Percentiles rank a stretch among this genome's conserved stretches.
Evolutionary conservation across 1,140 invertebrate species (phyloP).

Genomic region (Drosophila nannoptera): DNA sequence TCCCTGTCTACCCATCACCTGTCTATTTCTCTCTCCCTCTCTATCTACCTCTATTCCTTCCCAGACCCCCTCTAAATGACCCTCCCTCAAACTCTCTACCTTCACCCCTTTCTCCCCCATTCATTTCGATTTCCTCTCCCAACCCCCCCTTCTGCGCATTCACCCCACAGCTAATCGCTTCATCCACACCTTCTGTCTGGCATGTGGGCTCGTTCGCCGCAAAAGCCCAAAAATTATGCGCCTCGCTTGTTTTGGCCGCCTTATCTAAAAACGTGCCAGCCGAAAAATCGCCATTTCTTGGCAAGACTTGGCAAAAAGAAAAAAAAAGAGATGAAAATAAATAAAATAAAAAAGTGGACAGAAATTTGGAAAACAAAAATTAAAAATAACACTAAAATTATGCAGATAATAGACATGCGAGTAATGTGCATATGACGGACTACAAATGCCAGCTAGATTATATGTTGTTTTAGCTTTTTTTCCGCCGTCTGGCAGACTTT

Average conservation of each 20-base stretch:
- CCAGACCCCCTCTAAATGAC: background rate
- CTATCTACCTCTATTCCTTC: too few species aligned
- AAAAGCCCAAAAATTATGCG: constrained; percentile 32
- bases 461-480: constrained; percentile 50
- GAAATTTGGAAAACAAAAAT: background rate
- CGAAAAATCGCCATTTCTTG: constrained; percentile 43
- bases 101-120: too few species aligned
- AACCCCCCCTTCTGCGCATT: background rate
- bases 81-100: background rate
- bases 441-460: constrained; percentile 24
- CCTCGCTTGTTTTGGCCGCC: constrained; percentile 38
- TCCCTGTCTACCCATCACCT: too few species aligned
- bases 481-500: constrained; percentile 13
- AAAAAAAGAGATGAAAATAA: constrained; percentile 20
- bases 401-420: constrained; percentile 32
- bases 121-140: background rate
- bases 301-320: constrained; percentile 47
- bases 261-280: constrained; percentile 68
- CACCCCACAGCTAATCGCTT: background rate
- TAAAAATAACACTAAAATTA: constrained; percentile 10
- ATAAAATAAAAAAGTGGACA: too few species aligned
- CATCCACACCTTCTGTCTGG: constrained; percentile 40
- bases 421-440: constrained; percentile 28
- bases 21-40: too few species aligned
- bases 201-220: constrained; percentile 68